These are phyloP conservation scores for Tenthredo livida DNA, from an alignment of 2,888 invertebrate species.

Conservation along the genomic window DNA sequence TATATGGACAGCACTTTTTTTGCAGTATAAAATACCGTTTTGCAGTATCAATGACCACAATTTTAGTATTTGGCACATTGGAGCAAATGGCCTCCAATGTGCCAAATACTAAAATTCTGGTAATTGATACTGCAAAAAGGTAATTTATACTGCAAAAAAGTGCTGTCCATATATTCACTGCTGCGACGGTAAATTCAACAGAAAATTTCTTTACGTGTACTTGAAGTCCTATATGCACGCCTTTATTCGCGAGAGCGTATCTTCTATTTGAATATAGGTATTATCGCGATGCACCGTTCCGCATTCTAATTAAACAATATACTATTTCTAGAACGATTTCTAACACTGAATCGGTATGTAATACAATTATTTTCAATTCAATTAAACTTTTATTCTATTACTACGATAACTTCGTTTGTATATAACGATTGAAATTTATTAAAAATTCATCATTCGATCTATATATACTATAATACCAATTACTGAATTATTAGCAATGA, in stretches of 20 bases:
- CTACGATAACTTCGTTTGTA: too few species aligned
- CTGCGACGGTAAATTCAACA: too few species aligned
- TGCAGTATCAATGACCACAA: too few species aligned
- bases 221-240: background rate
- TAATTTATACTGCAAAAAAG: too few species aligned
- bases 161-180: too few species aligned
- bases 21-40: too few species aligned
- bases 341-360: background rate
- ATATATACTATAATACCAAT: background rate
- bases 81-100: too few species aligned
- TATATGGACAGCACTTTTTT: too few species aligned
- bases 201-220: too few species aligned
- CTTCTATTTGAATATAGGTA: background rate
- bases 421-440: background rate
- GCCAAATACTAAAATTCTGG: too few species aligned
- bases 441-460: background rate
- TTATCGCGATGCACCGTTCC: slow-evolving; percentile 16
- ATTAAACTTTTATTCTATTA: background rate
- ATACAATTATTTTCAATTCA: background rate
- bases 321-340: slow-evolving; percentile 42
- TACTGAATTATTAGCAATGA: background rate
- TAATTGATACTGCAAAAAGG: too few species aligned
- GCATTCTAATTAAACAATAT: slow-evolving; percentile 20
- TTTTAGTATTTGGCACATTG: too few species aligned
- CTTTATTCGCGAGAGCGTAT: slow-evolving; percentile 26